phyloP scores from a whole-genome alignment of 2,797 vertebrate species.

The Malacoctenus gilli region DNA sequence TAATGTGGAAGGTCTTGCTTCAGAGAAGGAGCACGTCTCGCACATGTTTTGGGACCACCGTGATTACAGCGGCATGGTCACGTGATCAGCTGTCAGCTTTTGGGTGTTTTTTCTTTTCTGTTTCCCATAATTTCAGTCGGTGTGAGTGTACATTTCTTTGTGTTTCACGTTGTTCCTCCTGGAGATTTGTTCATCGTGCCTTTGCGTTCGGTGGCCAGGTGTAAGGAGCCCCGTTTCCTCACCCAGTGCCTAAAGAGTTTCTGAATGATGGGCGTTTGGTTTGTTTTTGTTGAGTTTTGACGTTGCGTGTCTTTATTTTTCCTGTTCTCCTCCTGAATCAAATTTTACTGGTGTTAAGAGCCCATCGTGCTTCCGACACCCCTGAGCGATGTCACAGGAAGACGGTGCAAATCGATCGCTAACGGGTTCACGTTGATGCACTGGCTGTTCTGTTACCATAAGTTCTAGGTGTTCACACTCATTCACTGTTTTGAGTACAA shows the following conservation, averaged over 20 bases:
- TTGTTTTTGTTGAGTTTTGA: constrained; percentile 27
- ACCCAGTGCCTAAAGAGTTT: constrained; percentile 11
- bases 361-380: neutral
- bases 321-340: constrained; percentile 31
- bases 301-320: constrained; percentile 1
- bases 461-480: neutral
- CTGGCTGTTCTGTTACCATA: too few species aligned
- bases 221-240: constrained; percentile 20
- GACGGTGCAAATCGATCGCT: neutral
- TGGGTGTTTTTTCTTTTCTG: neutral
- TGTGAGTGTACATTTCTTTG: constrained; percentile 27
- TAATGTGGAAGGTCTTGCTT: constrained; percentile 9
- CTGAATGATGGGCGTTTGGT: constrained; percentile 24
- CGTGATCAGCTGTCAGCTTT: constrained; percentile 2
- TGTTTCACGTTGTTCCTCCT: constrained; percentile 24
- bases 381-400: constrained; percentile 8
- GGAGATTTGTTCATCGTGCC: constrained; percentile 53
- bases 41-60: neutral
- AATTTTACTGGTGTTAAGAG: constrained; percentile 42
- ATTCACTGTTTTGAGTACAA: neutral
- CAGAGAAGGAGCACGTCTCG: constrained; percentile 8
- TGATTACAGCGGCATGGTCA: constrained; percentile 14
- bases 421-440: neutral
- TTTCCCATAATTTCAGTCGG: constrained; percentile 5
- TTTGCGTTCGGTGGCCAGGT: constrained; percentile 43